These are phyloP conservation scores for Poeciliopsis presidionis DNA, from an alignment of 2,797 vertebrate species.

Conservation along the genomic window DNA sequence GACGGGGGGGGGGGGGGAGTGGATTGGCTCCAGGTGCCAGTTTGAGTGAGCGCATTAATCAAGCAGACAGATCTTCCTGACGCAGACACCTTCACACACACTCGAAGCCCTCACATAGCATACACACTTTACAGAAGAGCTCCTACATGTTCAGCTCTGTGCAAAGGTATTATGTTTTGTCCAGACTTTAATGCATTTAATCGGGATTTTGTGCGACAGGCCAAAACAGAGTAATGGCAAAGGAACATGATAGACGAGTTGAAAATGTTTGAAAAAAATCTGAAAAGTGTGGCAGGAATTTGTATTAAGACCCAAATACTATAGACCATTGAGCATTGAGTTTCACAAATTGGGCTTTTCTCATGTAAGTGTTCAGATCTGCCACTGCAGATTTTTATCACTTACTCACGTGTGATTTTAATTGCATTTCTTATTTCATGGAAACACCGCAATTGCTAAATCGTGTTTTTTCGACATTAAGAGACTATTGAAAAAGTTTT, in stretches of 20 bases:
- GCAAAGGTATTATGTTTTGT: neutral
- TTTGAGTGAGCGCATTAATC: conserved; percentile 84
- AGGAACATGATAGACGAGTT: neutral
- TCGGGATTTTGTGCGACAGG: neutral
- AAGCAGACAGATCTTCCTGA: conserved; percentile 76
- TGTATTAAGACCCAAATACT: neutral
- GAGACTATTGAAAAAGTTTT: no score
- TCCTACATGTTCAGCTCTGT: neutral
- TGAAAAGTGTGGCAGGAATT: neutral
- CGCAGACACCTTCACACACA: conserved; percentile 58
- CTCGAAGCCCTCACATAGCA: neutral
- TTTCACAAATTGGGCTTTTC: no score
- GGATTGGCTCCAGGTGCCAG: conserved; percentile 82
- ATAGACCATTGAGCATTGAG: no score
- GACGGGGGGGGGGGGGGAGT: conserved; percentile 43
- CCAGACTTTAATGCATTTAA: neutral
- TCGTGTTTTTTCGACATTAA: no score
- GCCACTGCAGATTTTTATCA: no score
- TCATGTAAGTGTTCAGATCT: no score
- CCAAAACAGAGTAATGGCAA: neutral
- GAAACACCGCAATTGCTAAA: no score
- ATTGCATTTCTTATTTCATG: no score
- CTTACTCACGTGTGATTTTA: no score
- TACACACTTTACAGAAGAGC: conserved; percentile 5
- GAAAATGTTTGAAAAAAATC: neutral